Percentiles rank a stretch among this genome's conserved stretches.
Conservation (phyloP, 2,797 vertebrate species). For the Sardinella longiceps region DNA sequence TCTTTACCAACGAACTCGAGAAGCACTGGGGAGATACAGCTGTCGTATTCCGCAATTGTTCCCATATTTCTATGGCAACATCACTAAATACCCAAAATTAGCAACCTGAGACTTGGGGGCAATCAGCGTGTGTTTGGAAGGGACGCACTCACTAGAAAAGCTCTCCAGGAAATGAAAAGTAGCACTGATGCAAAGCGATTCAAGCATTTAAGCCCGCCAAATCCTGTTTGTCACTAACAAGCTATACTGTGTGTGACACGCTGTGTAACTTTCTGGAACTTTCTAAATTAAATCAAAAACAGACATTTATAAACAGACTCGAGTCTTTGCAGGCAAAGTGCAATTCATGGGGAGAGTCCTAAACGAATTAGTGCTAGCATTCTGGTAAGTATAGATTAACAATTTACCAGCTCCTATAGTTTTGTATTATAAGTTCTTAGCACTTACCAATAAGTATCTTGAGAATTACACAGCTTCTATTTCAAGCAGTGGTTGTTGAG, state of each 20-base stretch:
- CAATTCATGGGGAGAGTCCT: background rate
- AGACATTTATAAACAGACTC: background rate
- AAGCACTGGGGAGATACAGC: background rate
- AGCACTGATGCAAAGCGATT: background rate
- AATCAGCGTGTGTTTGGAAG: constrained; percentile 2
- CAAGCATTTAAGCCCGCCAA: background rate
- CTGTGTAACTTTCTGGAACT: background rate
- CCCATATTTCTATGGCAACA: constrained; percentile 43
- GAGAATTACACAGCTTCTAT: background rate
- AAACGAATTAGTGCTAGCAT: background rate
- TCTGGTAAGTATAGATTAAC: background rate
- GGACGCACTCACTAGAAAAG: constrained; percentile 11
- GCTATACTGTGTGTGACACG: background rate
- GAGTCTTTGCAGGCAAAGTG: background rate
- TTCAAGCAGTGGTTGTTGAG: background rate
- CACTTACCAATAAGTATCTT: background rate
- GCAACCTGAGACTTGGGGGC: constrained; percentile 20
- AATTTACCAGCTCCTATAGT: background rate
- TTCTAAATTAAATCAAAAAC: background rate
- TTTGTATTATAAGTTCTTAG: background rate
- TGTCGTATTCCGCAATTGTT: constrained; percentile 48
- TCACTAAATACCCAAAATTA: constrained; percentile 28
- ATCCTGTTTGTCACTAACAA: background rate
- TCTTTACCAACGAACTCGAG: background rate
- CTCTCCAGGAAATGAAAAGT: background rate